Evolutionary conservation across 2,888 invertebrate species (phyloP).

Genomic region (Caenorhabditis doughertyi): DNA sequence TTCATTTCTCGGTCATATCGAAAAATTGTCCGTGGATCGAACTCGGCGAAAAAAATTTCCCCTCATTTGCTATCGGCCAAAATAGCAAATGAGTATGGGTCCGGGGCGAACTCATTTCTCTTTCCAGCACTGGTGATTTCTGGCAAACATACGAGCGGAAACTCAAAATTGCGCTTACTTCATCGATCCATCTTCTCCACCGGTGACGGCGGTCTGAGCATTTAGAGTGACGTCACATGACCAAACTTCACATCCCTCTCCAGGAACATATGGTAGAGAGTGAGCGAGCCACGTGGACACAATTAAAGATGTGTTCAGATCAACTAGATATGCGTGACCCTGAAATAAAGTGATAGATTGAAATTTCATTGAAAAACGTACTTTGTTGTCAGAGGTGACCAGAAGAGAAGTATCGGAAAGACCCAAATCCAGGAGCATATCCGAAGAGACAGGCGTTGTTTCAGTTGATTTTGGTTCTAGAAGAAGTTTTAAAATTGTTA

Average conservation of each 20-base stretch:
- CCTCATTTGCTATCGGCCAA: too few species aligned
- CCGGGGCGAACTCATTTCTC: too few species aligned
- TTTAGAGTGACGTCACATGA: conserved; percentile 49
- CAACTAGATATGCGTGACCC: conserved; percentile 62
- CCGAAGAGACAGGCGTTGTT: conserved; percentile 54
- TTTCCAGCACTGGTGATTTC: too few species aligned
- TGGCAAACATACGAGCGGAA: too few species aligned
- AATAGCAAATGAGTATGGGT: too few species aligned
- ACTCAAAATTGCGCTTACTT: too few species aligned
- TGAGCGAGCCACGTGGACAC: conserved; percentile 67
- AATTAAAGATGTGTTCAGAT: conserved; percentile 54
- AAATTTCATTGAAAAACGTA: too few species aligned
- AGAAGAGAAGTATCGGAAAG: conserved; percentile 48
- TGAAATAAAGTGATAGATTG: conserved; percentile 12
- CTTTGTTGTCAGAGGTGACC: conserved; percentile 67
- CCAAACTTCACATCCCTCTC: conserved; percentile 73
- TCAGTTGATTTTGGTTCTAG: conserved; percentile 43
- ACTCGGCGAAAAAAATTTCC: too few species aligned
- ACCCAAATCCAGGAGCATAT: conserved; percentile 70
- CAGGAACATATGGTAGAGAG: conserved; percentile 63
- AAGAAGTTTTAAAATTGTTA: not conserved
- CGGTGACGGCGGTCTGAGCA: conserved; percentile 52
- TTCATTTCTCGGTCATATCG: too few species aligned
- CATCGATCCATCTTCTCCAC: conserved; percentile 66
- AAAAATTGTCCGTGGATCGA: too few species aligned